Base-by-base conservation (phyloP, 2,113 vertebrate species). In the Ahaetulla prasina region DNA sequence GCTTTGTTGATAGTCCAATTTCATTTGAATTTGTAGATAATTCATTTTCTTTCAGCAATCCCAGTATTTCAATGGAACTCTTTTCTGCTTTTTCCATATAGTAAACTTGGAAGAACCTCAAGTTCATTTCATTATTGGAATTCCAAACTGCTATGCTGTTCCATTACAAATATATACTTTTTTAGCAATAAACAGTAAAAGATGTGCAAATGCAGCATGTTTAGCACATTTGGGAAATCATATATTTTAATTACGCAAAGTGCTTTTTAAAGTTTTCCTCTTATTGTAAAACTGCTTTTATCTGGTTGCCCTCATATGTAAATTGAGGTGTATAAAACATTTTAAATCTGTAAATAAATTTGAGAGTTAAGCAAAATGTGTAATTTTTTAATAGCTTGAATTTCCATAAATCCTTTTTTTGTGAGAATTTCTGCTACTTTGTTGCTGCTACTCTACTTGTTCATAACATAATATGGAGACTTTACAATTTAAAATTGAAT, bases 261-360 rank as follows among this genome's bases (percentile, higher is more conserved):
- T 94, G 88, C 53, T 92, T 94, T 94, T 92, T 90, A 93, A 94
- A 87, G 6, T 80, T 95, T 95, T 87, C 87, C 50, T 84, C 45
- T 35, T 52, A 54, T 27, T 96, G 89, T 96, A 92, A 94, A 94
- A 92, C 90, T 92, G 90, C 85, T 96, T 94, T 95, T 96, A 94
- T 89, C 35, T 85, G 47, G 39, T 93, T 95, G 96, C 94, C 90
- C 87, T 94, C 63, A 55, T 90, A 10, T 96, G 93, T 97, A 97
- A 95, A 97, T 92, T 91, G 93, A 97, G 90, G 93, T 97, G 92
- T 96, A 96, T 94, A 93, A 92, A 95, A 93, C 95, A 95, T 93
- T 87, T 93, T 92, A 91, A 94, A 95, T 49, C 94, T 97, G 92
- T 96, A 96, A 97, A 96, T 97, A 96, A 97, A 97, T 95, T 91